Evolutionary conservation across 1,140 invertebrate genomes (phyloP).

Genomic region (Trachymyrmex septentrionalis): DNA sequence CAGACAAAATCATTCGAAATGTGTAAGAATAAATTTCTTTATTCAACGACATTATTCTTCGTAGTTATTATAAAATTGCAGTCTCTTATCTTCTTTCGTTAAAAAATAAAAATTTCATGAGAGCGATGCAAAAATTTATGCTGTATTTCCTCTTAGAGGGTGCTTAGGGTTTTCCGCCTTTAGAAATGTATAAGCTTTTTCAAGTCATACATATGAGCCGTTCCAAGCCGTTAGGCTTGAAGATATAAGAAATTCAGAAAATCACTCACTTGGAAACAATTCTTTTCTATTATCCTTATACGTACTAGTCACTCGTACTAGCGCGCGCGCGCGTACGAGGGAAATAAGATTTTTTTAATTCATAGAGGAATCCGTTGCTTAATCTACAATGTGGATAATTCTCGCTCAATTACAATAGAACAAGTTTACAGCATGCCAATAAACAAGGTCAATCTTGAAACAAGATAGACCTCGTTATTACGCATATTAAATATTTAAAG

Average conservation of each 20-base stretch:
- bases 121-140: not conserved
- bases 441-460: conserved; percentile 40
- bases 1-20: not conserved
- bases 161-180: too few species aligned
- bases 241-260: conserved; percentile 25
- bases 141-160: not conserved
- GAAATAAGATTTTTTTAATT: conserved; percentile 18
- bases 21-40: too few species aligned
- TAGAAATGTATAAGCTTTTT: too few species aligned
- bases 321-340: too few species aligned
- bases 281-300: not conserved
- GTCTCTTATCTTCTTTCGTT: not conserved
- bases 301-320: not conserved
- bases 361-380: not conserved
- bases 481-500: conserved; percentile 65
- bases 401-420: not conserved
- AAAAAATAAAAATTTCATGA: not conserved
- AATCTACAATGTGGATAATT: conserved; percentile 28
- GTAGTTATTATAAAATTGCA: not conserved
- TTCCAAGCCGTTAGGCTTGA: not conserved
- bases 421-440: not conserved
- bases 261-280: conserved; percentile 25
- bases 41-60: not conserved
- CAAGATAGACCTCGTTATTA: conserved; percentile 50
- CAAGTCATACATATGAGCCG: too few species aligned